A percentile compares a stretch with the other conserved stretches of the same genome.
phyloP scores from a whole-genome alignment of 2,113 vertebrate species.

The Rissa tridactyla region DNA sequence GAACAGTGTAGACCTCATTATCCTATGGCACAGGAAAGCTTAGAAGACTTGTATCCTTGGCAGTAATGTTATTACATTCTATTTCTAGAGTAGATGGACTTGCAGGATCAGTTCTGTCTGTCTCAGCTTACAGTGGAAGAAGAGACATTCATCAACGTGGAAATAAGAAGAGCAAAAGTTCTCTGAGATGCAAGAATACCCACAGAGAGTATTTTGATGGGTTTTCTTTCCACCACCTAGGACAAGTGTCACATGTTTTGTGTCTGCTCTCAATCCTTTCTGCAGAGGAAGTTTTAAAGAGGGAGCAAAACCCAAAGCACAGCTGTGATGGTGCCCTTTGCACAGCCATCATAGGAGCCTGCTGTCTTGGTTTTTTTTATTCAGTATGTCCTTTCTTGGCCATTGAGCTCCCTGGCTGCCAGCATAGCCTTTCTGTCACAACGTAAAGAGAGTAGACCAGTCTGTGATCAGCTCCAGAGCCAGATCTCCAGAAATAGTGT shows the following conservation, averaged over 20 bases:
- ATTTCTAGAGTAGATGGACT: background rate
- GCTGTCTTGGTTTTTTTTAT: fast-evolving
- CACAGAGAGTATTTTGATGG: background rate
- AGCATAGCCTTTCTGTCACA: background rate
- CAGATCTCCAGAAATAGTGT: background rate
- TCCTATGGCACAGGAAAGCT: background rate
- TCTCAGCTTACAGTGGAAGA: background rate
- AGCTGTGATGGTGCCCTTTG: background rate
- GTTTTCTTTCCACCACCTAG: background rate
- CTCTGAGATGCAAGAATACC: background rate
- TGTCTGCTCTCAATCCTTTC: background rate
- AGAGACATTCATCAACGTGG: too few species aligned
- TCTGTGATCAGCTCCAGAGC: background rate
- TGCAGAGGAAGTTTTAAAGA: background rate
- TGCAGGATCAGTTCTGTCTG: background rate
- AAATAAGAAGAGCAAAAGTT: background rate
- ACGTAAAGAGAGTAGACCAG: background rate
- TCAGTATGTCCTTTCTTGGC: background rate
- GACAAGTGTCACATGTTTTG: background rate
- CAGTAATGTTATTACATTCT: background rate
- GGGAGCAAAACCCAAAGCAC: background rate
- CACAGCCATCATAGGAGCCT: background rate
- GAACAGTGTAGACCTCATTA: background rate
- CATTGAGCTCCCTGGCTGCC: background rate
- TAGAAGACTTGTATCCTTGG: background rate